phyloP scores from a whole-genome alignment of 2,113 vertebrate genomes.

The Caranx melampygus region DNA sequence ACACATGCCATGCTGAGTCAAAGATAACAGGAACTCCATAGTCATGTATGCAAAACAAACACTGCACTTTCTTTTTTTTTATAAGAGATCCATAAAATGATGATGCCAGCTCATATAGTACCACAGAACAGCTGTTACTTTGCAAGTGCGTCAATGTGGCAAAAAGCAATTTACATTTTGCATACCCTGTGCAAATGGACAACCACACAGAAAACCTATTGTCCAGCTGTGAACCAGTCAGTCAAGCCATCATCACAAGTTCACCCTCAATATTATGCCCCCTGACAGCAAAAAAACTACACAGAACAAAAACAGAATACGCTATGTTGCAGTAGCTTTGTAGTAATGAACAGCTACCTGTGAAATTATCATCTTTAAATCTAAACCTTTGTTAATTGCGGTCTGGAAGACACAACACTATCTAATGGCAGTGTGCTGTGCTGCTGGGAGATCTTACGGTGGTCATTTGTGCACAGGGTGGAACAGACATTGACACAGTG shows the following conservation, averaged over 20 bases:
- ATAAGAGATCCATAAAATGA: slow-evolving; percentile 33
- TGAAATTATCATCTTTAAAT: not conserved
- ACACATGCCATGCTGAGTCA: not conserved
- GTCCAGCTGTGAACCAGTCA: slow-evolving; percentile 7
- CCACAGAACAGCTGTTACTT: slow-evolving; percentile 59
- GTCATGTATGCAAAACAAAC: slow-evolving; percentile 42
- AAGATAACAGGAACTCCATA: slow-evolving; percentile 36
- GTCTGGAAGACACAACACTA: not conserved
- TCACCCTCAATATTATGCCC: not conserved
- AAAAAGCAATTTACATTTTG: slow-evolving; percentile 59
- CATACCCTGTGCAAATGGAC: slow-evolving; percentile 40
- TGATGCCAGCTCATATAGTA: not conserved
- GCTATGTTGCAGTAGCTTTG: not conserved
- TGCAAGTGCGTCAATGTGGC: slow-evolving; percentile 76
- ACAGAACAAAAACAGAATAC: not conserved
- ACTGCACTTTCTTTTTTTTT: not conserved
- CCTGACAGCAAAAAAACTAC: not conserved
- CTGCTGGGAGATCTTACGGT: slow-evolving; percentile 20
- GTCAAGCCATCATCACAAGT: not conserved
- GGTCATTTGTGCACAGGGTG: slow-evolving; percentile 17
- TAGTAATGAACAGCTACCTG: not conserved
- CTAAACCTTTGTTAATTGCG: not conserved
- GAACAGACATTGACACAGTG: slow-evolving; percentile 2
- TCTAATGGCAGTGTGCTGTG: not conserved
- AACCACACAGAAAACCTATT: slow-evolving; percentile 32